phyloP scores from a whole-genome alignment of 2,888 invertebrate genomes.

The Tigriopus californicus region DNA sequence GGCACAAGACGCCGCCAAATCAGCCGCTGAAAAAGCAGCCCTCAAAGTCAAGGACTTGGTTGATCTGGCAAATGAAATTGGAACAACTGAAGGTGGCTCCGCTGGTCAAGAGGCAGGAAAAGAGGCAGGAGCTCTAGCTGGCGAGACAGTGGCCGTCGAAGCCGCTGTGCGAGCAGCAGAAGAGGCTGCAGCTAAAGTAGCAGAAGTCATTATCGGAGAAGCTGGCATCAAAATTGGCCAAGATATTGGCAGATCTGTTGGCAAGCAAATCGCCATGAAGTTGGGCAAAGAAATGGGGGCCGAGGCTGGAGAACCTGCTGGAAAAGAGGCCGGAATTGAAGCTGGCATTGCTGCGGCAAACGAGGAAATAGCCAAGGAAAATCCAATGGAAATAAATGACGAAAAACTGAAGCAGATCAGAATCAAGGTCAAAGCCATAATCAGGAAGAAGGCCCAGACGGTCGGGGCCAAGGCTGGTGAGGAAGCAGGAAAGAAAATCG shows the following conservation, averaged over 20 bases:
- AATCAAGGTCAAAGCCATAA: not conserved
- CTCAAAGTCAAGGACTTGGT: not conserved
- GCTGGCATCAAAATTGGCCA: not conserved
- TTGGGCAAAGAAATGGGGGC: conserved; percentile 14
- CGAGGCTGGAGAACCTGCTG: conserved; percentile 5
- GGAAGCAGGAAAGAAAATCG: conserved; percentile 11
- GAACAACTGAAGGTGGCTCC: not conserved
- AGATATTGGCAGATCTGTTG: not conserved
- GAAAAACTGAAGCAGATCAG: not conserved
- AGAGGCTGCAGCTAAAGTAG: conserved; percentile 1
- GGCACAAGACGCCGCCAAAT: not conserved
- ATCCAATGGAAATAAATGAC: not conserved
- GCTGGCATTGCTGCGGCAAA: not conserved
- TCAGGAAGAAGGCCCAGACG: not conserved
- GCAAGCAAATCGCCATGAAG: conserved; percentile 10
- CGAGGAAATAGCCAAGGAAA: not conserved
- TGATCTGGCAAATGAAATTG: conserved; percentile 6
- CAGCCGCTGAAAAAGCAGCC: conserved; percentile 13
- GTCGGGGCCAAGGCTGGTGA: conserved; percentile 2
- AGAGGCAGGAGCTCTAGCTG: conserved; percentile 2
- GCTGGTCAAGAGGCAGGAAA: conserved; percentile 9
- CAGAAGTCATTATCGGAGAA: not conserved
- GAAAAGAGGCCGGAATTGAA: conserved; percentile 1
- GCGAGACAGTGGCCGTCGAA: conserved; percentile 1
- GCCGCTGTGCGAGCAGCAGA: not conserved